A percentile compares a stretch with the other conserved stretches of the same genome.
phyloP scores from a whole-genome alignment of 2,113 vertebrate genomes.

The Garra rufa region DNA sequence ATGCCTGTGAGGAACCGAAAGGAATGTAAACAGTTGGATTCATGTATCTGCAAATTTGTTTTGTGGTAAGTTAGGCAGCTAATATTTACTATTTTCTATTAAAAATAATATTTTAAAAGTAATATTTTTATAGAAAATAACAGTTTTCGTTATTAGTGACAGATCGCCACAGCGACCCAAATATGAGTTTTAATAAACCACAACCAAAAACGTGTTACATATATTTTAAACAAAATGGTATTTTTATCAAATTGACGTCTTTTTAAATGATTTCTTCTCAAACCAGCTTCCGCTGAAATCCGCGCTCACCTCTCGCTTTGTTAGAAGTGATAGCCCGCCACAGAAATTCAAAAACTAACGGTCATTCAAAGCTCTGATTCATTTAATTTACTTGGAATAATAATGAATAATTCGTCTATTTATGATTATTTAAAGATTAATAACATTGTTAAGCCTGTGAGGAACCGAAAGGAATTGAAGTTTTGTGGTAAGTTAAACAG shows the following conservation, averaged over 20 bases:
- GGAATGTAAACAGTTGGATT: not conserved
- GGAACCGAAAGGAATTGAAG: not conserved
- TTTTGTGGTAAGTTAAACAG: not conserved
- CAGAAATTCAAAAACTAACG: not conserved
- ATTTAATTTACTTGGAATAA: not conserved
- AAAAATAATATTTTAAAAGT: no score
- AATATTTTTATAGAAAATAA: no score
- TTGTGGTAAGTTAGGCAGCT: not conserved
- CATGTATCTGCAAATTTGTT: not conserved
- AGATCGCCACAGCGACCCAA: not conserved
- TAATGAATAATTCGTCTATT: not conserved
- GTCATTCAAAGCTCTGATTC: not conserved
- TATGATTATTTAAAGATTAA: not conserved
- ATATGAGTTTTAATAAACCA: no score
- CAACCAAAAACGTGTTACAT: no score
- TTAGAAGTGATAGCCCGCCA: not conserved
- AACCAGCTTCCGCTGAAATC: no score
- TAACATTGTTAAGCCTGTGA: not conserved
- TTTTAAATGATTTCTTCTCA: no score
- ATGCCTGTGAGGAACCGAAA: not conserved
- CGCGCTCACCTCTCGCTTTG: no score
- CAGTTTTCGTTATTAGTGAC: not conserved
- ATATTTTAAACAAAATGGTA: no score
- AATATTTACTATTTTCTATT: not conserved
- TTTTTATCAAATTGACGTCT: no score